Percentiles rank a stretch among this genome's conserved stretches.
Conservation (phyloP, 2,888 invertebrate genomes). For the Plebejus melissa region DNA sequence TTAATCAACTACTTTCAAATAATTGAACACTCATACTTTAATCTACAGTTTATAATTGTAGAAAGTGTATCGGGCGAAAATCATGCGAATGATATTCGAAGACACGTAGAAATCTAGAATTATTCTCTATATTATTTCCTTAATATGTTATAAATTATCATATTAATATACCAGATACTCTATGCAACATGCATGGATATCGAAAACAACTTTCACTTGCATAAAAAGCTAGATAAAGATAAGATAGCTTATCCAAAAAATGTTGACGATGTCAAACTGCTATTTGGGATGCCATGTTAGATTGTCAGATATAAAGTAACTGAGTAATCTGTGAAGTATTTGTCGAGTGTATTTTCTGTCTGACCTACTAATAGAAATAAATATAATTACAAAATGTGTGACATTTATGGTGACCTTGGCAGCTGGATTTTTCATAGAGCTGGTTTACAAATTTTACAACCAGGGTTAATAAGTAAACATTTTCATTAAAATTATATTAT, state of each 20-base stretch:
- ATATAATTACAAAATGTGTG: not conserved
- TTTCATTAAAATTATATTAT: not conserved
- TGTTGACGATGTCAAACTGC: conserved; percentile 16
- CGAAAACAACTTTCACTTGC: not conserved
- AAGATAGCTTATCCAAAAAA: conserved; percentile 1
- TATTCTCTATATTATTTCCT: not conserved
- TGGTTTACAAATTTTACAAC: not conserved
- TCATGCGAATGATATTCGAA: conserved; percentile 11
- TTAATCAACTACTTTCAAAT: conserved; percentile 24
- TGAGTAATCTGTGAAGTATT: conserved; percentile 8
- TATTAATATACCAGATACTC: conserved; percentile 2
- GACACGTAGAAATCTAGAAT: conserved; percentile 20
- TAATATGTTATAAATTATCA: conserved; percentile 17
- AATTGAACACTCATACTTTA: conserved; percentile 20
- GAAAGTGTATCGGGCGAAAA: conserved; percentile 21
- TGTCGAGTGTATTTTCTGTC: not conserved
- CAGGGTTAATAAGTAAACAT: not conserved
- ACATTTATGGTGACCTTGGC: conserved; percentile 19
- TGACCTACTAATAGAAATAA: conserved; percentile 25
- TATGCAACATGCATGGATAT: not conserved
- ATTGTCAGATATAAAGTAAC: not conserved
- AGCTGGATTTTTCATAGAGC: not conserved
- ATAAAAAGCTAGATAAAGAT: not conserved
- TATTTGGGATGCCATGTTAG: not conserved
- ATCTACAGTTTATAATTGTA: conserved; percentile 12